Conservation (phyloP, 2,113 vertebrate genomes). For the Platanista minor region DNA sequence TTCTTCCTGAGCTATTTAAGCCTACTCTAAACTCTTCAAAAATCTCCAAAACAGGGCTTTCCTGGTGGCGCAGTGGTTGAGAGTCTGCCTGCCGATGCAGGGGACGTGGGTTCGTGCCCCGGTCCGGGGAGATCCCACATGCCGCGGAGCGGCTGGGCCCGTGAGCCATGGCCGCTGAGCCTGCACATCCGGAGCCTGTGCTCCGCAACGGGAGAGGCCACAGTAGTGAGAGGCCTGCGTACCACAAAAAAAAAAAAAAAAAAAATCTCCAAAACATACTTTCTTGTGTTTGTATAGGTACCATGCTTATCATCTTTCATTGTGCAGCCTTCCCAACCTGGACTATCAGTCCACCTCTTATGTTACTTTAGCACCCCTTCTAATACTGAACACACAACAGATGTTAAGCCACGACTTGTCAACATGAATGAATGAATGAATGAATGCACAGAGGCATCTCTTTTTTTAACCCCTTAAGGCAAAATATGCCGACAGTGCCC, state of each 20-base stretch:
- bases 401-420: background rate
- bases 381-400: background rate
- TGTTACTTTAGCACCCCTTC: background rate
- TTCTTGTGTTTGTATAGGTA: background rate
- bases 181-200: too few species aligned
- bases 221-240: too few species aligned
- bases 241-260: too few species aligned
- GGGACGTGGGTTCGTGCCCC: too few species aligned
- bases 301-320: too few species aligned
- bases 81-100: too few species aligned
- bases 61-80: too few species aligned
- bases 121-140: too few species aligned
- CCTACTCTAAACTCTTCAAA: background rate
- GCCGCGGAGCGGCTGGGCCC: too few species aligned
- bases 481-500: conserved; percentile 66
- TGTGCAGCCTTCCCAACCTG: background rate
- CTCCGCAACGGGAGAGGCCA: too few species aligned
- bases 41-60: background rate
- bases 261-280: background rate
- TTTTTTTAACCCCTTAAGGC: background rate
- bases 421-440: background rate
- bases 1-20: background rate
- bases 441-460: background rate
- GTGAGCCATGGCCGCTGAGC: too few species aligned
- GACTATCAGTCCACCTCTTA: background rate